Conservation (phyloP, 92 coral and sea anemone genomes). For the Galaxea fascicularis region DNA sequence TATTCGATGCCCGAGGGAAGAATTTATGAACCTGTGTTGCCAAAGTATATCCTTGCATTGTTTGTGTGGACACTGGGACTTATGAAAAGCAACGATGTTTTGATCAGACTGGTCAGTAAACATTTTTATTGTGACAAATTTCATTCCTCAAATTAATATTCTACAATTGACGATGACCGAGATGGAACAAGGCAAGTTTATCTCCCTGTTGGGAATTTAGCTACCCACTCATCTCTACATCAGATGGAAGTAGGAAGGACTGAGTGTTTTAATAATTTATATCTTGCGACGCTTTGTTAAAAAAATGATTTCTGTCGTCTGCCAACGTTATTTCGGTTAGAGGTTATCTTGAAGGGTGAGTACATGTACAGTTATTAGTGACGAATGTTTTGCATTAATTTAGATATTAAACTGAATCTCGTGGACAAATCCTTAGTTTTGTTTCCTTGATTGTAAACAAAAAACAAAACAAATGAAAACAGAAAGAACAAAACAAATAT, state of each 20-base stretch:
- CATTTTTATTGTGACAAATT: background rate
- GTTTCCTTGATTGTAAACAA: too few relatives aligned
- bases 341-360: background rate
- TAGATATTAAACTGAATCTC: too few relatives aligned
- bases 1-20: too few relatives aligned
- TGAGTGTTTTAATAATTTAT: slow-evolving; percentile 1
- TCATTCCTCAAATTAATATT: too few relatives aligned
- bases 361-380: background rate
- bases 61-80: too few relatives aligned
- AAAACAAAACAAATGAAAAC: too few relatives aligned
- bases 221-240: background rate
- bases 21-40: too few relatives aligned
- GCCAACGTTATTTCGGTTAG: background rate
- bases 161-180: background rate
- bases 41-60: too few relatives aligned
- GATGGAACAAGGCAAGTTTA: background rate
- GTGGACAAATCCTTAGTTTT: too few relatives aligned
- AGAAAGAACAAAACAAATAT: too few relatives aligned
- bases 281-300: background rate
- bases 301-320: background rate
- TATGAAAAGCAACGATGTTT: too few relatives aligned
- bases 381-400: too few relatives aligned
- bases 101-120: background rate
- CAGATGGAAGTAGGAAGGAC: background rate
- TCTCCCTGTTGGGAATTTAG: background rate